A percentile compares a stretch with the other conserved stretches of the same genome.
Evolutionary conservation across 2,888 invertebrate species (phyloP).

Genomic region (Heliconius charithonia): DNA sequence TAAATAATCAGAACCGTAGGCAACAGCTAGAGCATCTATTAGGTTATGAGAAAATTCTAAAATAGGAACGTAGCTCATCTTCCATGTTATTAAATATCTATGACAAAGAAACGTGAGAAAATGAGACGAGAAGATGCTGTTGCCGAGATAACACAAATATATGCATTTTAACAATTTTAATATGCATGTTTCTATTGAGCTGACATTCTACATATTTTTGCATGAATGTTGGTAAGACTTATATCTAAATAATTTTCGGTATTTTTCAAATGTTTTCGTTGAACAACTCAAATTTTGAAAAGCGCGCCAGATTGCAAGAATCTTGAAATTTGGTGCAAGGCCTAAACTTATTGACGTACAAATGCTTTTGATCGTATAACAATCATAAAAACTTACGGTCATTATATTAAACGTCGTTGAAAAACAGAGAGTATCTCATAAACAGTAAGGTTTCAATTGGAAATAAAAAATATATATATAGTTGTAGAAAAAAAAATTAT

Average conservation of each 20-base stretch:
- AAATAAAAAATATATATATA: no score
- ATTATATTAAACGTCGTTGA: no score
- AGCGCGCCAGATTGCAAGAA: no score
- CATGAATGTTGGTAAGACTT: not conserved
- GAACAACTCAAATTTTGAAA: no score
- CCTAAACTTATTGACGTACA: no score
- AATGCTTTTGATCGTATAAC: no score
- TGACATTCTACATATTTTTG: not conserved
- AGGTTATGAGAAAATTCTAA: conserved; percentile 18
- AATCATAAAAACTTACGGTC: no score
- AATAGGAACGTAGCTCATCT: conserved; percentile 15
- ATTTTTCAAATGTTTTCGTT: not conserved
- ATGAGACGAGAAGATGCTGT: not conserved
- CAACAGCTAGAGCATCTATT: not conserved
- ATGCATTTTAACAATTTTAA: not conserved
- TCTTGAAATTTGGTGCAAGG: no score
- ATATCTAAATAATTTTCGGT: not conserved
- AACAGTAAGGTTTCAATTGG: no score
- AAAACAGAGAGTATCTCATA: no score
- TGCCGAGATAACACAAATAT: not conserved
- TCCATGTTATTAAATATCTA: conserved; percentile 13
- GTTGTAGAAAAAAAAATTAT: no score
- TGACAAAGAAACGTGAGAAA: conserved; percentile 8
- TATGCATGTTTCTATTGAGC: not conserved
- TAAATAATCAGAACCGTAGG: not conserved